phyloP scores from a whole-genome alignment of 2,797 vertebrate genomes.

The Mus caroli region DNA sequence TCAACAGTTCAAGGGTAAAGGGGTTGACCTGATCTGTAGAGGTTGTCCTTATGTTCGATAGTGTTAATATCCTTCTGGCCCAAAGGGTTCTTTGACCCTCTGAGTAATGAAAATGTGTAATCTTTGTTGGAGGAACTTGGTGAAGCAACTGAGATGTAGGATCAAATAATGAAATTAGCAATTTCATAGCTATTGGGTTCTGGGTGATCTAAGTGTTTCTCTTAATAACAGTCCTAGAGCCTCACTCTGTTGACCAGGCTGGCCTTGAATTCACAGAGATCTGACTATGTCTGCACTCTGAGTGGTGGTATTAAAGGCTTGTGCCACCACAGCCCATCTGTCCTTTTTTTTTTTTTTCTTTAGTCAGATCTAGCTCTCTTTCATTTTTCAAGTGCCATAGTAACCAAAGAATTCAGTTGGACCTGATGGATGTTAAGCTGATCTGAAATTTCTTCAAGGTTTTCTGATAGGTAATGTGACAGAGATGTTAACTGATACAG shows the following conservation, averaged over 20 bases:
- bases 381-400: neutral
- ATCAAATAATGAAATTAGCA: neutral
- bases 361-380: neutral
- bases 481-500: neutral
- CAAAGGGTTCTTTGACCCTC: neutral
- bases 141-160: neutral
- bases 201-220: neutral
- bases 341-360: no score
- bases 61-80: neutral
- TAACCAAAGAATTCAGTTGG: neutral
- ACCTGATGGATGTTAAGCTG: neutral
- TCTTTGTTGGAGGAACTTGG: neutral
- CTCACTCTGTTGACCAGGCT: neutral
- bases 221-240: neutral
- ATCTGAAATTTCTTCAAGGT: neutral
- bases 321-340: no score
- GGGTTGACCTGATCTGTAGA: neutral
- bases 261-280: neutral
- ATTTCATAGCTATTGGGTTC: neutral
- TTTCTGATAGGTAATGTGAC: neutral
- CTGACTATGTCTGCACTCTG: no score
- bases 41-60: neutral
- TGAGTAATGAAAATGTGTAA: neutral
- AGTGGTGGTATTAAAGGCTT: no score
- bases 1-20: neutral